Base-by-base conservation (phyloP, 2,797 vertebrate species). In the Cephalopachus bancanus region DNA sequence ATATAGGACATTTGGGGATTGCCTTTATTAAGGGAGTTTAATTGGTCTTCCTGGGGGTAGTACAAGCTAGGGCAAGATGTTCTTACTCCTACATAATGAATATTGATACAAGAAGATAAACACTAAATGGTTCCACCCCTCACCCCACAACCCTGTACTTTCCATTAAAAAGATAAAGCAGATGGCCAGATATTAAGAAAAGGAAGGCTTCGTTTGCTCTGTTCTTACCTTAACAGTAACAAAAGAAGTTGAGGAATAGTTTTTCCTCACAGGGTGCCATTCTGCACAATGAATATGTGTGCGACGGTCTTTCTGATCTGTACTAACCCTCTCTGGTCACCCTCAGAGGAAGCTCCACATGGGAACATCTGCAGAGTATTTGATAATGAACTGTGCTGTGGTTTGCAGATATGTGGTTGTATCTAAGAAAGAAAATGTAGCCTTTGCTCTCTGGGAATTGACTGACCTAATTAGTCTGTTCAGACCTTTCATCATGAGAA, bases 21-120 rank as follows among this genome's bases (percentile, higher is more conserved):
- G 81, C 97, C 69, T 96, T 98, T 96, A 96, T 95, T 95, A 83
- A 53, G 24, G 67, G 95, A 90, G 65, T 95, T 98, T 96, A 98
- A 97, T 92, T 97, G 80, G 83, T 57, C 30, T 89, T 97, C 64
- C 78, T 60, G 26, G 59, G 83, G 19, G 57, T 89, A 92, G 60
- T 83, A 74, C 0, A 44, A 96, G 87, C 95, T 78, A 97, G 78
- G 88, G 69, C 83, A 95, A 94, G 76, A 84, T 84, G 74, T 83
- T 88, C 83, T 55, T 79, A 62, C 10, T 95, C 10, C 89, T 93
- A 55, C 59, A n/a, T 88, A 93, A 96, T 85, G 97, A 94, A 96
- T 92, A 96, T 28, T 83, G 89, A 95, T n/a, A 49, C 49, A 96
- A 51, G 11, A 96, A 71, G 90, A 90, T 16, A 44, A 95, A 44